Conservation (phyloP, 2,888 invertebrate species). For the Conchocele bisecta region DNA sequence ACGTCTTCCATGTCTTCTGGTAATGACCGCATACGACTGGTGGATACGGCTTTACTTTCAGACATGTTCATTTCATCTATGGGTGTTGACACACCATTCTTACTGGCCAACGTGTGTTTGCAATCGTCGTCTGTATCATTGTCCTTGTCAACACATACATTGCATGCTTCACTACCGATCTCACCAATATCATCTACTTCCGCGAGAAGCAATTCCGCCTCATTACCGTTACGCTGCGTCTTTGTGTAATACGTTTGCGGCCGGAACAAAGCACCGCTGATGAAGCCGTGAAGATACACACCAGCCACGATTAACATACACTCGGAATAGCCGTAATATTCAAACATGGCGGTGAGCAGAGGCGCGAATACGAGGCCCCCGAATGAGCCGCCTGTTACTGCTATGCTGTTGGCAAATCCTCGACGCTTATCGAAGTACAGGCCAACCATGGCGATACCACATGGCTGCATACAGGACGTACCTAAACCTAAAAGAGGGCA, state of each 20-base stretch:
- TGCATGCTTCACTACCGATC: too few species aligned
- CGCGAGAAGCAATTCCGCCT: too few species aligned
- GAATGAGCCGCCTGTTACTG: constrained; percentile 31
- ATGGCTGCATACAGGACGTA: constrained; percentile 28
- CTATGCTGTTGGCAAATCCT: constrained; percentile 40
- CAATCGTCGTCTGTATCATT: too few species aligned
- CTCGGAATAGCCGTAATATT: constrained; percentile 30
- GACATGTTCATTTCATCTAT: too few species aligned
- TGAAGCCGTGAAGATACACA: constrained; percentile 13
- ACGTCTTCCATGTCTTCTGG: too few species aligned
- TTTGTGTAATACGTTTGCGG: constrained; percentile 22
- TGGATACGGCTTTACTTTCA: too few species aligned
- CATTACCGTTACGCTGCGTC: too few species aligned
- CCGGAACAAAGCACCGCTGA: constrained; percentile 19
- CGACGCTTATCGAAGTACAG: constrained; percentile 31
- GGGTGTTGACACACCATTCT: too few species aligned
- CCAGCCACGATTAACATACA: constrained; percentile 20
- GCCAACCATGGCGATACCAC: constrained; percentile 11
- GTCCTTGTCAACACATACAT: too few species aligned
- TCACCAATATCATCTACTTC: too few species aligned
- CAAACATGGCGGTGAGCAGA: constrained; percentile 11
- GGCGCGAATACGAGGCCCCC: constrained; percentile 34
- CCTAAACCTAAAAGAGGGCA: constrained; percentile 15
- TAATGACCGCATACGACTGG: too few species aligned
- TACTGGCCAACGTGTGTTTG: too few species aligned